phyloP scores from a whole-genome alignment of 2,888 invertebrate species.

The Drosophila melanosoma region DNA sequence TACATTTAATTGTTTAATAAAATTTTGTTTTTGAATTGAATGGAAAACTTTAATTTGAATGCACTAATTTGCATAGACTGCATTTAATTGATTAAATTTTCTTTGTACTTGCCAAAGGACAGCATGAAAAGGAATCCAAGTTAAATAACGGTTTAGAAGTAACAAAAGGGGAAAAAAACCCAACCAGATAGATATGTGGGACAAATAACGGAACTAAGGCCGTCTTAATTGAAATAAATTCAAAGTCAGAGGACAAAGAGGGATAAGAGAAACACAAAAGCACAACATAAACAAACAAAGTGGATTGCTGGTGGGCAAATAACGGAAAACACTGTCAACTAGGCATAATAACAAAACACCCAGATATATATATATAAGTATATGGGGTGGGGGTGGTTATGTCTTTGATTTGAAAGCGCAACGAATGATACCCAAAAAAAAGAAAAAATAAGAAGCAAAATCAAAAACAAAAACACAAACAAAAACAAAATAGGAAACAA shows the following conservation, averaged over 20 bases:
- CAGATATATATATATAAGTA: neutral
- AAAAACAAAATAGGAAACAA: conserved; percentile 2
- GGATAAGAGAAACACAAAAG: conserved; percentile 28
- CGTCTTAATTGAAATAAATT: conserved; percentile 59
- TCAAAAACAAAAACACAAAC: neutral
- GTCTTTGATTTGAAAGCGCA: conserved; percentile 49
- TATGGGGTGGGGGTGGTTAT: conserved; percentile 23
- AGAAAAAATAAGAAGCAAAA: neutral
- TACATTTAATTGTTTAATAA: neutral
- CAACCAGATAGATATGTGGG: neutral
- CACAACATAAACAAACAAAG: conserved; percentile 19
- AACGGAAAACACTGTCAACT: conserved; percentile 37
- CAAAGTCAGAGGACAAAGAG: conserved; percentile 63
- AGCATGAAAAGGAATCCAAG: conserved; percentile 3
- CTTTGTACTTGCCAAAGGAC: neutral
- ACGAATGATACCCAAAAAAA: conserved; percentile 16
- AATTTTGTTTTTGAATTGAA: neutral
- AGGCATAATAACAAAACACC: conserved; percentile 11
- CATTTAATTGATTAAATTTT: conserved; percentile 5
- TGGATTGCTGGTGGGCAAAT: conserved; percentile 6
- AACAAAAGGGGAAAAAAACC: neutral
- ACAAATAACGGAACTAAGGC: conserved; percentile 38
- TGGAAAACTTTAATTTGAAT: neutral
- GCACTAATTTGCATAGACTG: conserved; percentile 6
- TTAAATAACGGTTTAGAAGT: neutral